Base-by-base conservation (phyloP, 2,888 invertebrate genomes). In the Heterodera filipjevi region DNA sequence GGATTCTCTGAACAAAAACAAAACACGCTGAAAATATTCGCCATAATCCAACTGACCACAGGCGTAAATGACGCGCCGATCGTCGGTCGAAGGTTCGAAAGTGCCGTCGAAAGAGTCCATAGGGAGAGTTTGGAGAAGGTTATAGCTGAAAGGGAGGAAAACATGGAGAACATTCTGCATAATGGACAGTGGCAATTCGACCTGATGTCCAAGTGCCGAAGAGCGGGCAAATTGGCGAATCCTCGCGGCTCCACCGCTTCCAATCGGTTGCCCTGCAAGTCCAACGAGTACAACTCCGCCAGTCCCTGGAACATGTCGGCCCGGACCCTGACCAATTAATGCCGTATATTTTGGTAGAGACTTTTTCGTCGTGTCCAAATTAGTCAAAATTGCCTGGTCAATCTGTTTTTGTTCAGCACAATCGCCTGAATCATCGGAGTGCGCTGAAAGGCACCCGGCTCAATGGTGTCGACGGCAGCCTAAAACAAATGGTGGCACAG, bases 151-250 rank as follows among this genome's bases (percentile, higher is more conserved):
- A 79, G 10, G 44, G 46, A 1, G 16, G 16, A n/a, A n/a, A n/a
- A n/a, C n/a, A n/a, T 27, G 33, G 22, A 44, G 71, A 70, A 72
- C 3, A 32, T 76, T 22, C 66, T 76, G 33, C n/a, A 8, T 22
- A 22, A 39, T 14, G 32, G n/a, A 27, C 14, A 66, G 19, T 1
- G 68, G n/a, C 32, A 59, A 5, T n/a, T 19, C 44, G 75, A 87
- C 87, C 87, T 88, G 82, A 89, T 89, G 81, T 89, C 89, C 72
- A 89, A 82, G 83, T 89, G 89, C 30, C 85, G 79, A 33, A 89
- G 82, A 6, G 84, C 64, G 33, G 88, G 89, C 59, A 89, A 83
- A 81, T 88, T 87, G 68, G 89, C 88, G 79, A 87, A 89, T 27
- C 85, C 87, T n/a, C 85, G 78, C 30, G 85, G 81, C 78, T 89